Conservation (phyloP, 2,113 vertebrate genomes). For the Candoia aspera region DNA sequence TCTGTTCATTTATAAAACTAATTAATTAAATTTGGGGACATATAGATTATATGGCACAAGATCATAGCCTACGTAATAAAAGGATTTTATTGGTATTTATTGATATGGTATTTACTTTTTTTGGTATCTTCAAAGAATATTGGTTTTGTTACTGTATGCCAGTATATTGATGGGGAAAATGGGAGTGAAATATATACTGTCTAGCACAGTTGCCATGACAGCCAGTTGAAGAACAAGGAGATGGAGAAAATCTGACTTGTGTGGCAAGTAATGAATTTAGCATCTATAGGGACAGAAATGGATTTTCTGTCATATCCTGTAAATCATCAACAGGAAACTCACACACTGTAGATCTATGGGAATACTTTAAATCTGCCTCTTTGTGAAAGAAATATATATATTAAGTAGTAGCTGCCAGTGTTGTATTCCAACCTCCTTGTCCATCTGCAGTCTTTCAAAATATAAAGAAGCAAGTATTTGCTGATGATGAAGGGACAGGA, state of each 20-base stretch:
- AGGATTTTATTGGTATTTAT: background rate
- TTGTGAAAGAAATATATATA: constrained; percentile 44
- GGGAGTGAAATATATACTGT: constrained; percentile 31
- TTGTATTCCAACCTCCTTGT: constrained; percentile 26
- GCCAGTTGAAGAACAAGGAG: constrained; percentile 75
- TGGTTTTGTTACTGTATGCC: constrained; percentile 59
- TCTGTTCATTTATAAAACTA: constrained; percentile 38
- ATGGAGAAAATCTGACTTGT: constrained; percentile 73
- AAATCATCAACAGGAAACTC: constrained; percentile 72
- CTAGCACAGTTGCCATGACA: constrained; percentile 72
- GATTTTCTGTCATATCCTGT: constrained; percentile 77
- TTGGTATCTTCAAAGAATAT: constrained; percentile 49
- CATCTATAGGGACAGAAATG: constrained; percentile 77
- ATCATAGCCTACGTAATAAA: constrained; percentile 2
- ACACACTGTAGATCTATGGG: constrained; percentile 60
- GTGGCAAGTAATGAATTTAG: constrained; percentile 78
- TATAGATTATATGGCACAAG: background rate
- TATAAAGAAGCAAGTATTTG: constrained; percentile 6
- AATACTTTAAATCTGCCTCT: constrained; percentile 65
- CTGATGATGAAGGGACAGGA: constrained; percentile 18
- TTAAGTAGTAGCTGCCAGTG: constrained; percentile 50
- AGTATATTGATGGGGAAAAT: constrained; percentile 61
- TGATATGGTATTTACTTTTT: background rate
- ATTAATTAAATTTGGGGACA: constrained; percentile 45
- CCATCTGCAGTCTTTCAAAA: constrained; percentile 20